These are phyloP conservation scores for Drosophila grimshawi DNA, from an alignment of 1,140 invertebrate species.

Conservation along the genomic window DNA sequence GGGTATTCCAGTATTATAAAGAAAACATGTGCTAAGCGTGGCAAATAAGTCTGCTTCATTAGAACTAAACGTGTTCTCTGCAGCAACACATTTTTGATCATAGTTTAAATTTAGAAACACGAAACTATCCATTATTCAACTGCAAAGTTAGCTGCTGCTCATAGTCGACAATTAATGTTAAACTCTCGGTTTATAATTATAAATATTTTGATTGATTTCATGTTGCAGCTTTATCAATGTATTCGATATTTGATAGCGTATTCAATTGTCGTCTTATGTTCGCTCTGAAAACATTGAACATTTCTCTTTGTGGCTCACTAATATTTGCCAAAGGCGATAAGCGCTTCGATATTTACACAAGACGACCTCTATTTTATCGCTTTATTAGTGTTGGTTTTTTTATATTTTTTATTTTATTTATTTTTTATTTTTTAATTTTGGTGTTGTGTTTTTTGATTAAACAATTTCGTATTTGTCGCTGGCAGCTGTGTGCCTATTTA, in stretches of 20 bases:
- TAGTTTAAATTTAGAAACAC: too few species aligned
- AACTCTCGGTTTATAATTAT: not conserved
- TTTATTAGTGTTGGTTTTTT: constrained; percentile 26
- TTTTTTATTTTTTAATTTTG: constrained; percentile 1
- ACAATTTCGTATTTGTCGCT: constrained; percentile 34
- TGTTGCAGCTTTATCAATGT: too few species aligned
- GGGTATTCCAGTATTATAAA: not conserved
- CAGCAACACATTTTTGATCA: too few species aligned
- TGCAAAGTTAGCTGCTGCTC: too few species aligned
- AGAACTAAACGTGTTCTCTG: too few species aligned
- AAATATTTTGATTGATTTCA: too few species aligned
- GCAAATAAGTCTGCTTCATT: too few species aligned
- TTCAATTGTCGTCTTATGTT: not conserved
- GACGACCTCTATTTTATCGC: constrained; percentile 46
- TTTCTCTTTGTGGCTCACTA: constrained; percentile 15
- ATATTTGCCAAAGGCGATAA: constrained; percentile 26
- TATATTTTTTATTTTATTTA: constrained; percentile 11
- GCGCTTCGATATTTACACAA: constrained; percentile 21
- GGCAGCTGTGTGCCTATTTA: constrained; percentile 41
- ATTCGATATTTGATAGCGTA: not conserved
- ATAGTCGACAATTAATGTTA: not conserved
- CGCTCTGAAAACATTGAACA: not conserved
- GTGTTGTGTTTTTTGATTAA: constrained; percentile 22
- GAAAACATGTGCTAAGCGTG: not conserved
- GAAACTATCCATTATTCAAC: too few species aligned